Conservation (phyloP, 2,113 vertebrate genomes). For the Alethe diademata region DNA sequence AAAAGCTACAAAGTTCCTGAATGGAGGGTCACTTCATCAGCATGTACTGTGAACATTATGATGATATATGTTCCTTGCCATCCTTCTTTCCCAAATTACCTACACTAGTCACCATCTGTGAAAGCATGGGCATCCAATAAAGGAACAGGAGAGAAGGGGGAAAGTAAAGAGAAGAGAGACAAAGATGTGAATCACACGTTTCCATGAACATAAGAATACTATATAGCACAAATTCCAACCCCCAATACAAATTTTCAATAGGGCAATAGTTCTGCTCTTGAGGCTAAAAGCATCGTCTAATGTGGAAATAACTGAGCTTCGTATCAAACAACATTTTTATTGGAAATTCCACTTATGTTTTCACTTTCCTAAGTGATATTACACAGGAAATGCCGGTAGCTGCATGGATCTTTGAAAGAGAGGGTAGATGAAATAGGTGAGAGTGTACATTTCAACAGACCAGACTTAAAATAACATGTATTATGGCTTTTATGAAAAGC, state of each 20-base stretch:
- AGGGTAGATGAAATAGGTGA: constrained; percentile 30
- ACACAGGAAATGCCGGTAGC: constrained; percentile 43
- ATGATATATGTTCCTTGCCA: not conserved
- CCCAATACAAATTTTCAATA: not conserved
- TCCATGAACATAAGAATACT: not conserved
- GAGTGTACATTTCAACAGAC: constrained; percentile 15
- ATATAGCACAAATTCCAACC: not conserved
- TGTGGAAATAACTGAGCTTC: constrained; percentile 3
- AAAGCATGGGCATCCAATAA: not conserved
- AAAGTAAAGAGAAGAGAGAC: not conserved
- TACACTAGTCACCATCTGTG: not conserved
- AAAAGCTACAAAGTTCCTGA: not conserved
- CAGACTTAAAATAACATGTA: constrained; percentile 8
- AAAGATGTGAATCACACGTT: rapidly evolving
- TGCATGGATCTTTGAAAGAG: constrained; percentile 27
- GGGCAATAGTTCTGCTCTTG: not conserved
- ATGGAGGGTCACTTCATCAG: not conserved
- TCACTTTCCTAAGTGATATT: constrained; percentile 52
- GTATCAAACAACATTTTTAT: constrained; percentile 24
- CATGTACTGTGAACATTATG: not conserved
- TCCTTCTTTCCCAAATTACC: not conserved
- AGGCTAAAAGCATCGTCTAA: not conserved
- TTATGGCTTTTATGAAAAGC: not conserved
- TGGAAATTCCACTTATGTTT: constrained; percentile 64
- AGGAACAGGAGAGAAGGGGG: not conserved